phyloP scores from a whole-genome alignment of 2,797 vertebrate species.

The Diplodus puntazzo region DNA sequence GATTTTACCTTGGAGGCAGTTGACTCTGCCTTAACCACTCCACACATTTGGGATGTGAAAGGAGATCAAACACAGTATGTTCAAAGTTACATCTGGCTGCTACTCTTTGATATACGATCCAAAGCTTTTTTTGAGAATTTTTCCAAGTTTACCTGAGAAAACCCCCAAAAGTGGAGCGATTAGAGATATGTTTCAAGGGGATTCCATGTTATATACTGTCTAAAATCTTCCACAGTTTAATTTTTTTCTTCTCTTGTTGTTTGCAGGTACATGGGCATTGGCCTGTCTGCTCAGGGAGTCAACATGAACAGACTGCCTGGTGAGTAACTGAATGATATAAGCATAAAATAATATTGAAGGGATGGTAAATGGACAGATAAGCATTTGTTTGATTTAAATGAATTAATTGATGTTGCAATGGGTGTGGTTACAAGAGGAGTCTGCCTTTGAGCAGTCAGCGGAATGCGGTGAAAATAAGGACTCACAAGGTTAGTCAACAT shows the following conservation, averaged over 20 bases:
- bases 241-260: slow-evolving; percentile 43
- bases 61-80: slow-evolving; percentile 26
- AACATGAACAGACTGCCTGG: slow-evolving; percentile 99
- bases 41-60: background rate
- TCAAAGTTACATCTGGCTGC: slow-evolving; percentile 18
- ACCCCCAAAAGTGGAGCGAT: background rate
- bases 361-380: background rate
- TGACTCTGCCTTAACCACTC: slow-evolving; percentile 13
- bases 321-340: slow-evolving; percentile 82
- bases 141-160: slow-evolving; percentile 2
- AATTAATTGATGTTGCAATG: slow-evolving; percentile 1
- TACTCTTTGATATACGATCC: background rate
- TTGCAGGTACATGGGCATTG: slow-evolving; percentile 98
- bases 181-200: background rate
- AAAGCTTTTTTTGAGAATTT: slow-evolving; percentile 9
- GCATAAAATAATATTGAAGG: background rate
- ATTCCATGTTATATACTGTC: background rate
- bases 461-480: slow-evolving; percentile 38
- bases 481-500: slow-evolving; percentile 44
- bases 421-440: background rate
- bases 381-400: background rate
- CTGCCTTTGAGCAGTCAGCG: slow-evolving; percentile 17
- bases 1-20: slow-evolving; percentile 7
- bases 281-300: slow-evolving; percentile 97
- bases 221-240: background rate